These are phyloP conservation scores for Prionailurus bengalensis DNA, from an alignment of 2,113 vertebrate species.

Conservation along the genomic window DNA sequence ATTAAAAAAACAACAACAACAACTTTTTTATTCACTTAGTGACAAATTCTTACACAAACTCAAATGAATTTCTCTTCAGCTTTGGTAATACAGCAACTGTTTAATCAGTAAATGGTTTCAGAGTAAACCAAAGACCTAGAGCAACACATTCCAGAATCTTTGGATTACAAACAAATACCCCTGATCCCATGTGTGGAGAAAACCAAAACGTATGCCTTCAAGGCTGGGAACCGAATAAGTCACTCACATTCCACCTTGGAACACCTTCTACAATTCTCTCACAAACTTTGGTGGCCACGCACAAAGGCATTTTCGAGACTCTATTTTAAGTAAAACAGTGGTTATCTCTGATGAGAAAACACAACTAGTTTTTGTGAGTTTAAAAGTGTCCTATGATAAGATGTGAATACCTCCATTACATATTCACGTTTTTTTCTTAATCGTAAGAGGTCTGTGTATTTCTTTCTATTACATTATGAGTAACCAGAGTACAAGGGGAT, in stretches of 20 bases:
- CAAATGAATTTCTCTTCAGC: neutral
- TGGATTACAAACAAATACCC: neutral
- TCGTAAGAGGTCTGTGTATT: neutral
- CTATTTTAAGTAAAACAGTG: neutral
- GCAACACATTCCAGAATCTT: neutral
- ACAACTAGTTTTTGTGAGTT: neutral
- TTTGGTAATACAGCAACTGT: neutral
- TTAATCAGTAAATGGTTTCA: constrained; percentile 14
- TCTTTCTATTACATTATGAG: neutral
- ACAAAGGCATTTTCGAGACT: neutral
- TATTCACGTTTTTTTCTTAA: neutral
- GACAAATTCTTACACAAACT: constrained; percentile 1
- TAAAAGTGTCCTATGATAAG: neutral
- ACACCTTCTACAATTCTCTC: neutral
- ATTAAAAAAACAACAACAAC: neutral
- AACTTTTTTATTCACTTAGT: constrained; percentile 29
- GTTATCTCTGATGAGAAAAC: neutral
- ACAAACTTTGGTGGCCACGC: neutral
- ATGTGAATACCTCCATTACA: neutral
- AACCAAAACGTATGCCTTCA: neutral
- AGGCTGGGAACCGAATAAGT: neutral
- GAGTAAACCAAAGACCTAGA: neutral
- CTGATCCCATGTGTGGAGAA: neutral
- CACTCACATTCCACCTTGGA: neutral
- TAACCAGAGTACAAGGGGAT: neutral